A percentile compares a stretch with the other conserved stretches of the same genome.
phyloP scores from a whole-genome alignment of 2,888 invertebrate genomes.

The Allophyes oxyacanthae region DNA sequence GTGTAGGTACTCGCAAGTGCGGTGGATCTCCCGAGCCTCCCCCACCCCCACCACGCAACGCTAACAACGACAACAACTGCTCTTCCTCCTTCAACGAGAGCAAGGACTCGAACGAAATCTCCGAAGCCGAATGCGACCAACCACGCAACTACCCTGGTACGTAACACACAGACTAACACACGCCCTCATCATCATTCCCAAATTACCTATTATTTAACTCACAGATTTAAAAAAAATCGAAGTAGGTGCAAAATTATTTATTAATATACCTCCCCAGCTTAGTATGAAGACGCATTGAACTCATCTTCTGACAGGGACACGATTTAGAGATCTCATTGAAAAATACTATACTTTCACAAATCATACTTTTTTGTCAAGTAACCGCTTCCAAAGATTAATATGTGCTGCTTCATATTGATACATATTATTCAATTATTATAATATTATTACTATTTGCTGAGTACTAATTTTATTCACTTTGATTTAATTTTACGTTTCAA shows the following conservation, averaged over 20 bases:
- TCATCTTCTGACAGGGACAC: slow-evolving; percentile 67
- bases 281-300: slow-evolving; percentile 18
- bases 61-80: slow-evolving; percentile 93
- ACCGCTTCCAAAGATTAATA: slow-evolving; percentile 28
- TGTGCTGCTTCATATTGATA: slow-evolving; percentile 38
- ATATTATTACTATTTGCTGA: slow-evolving; percentile 15
- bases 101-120: slow-evolving; percentile 98
- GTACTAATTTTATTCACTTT: slow-evolving; percentile 35
- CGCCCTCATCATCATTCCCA: background rate
- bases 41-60: slow-evolving; percentile 95
- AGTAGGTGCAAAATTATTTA: background rate
- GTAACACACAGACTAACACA: slow-evolving; percentile 43
- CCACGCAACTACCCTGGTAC: slow-evolving; percentile 95
- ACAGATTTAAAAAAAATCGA: too few relatives aligned
- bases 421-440: slow-evolving; percentile 3
- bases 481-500: too few relatives aligned
- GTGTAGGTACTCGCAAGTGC: slow-evolving; percentile 81
- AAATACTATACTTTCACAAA: slow-evolving; percentile 13
- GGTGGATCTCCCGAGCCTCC: slow-evolving; percentile 89
- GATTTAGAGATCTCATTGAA: slow-evolving; percentile 23
- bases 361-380: slow-evolving; percentile 60
- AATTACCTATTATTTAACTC: background rate
- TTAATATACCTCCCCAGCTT: slow-evolving; percentile 38
- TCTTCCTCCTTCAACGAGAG: slow-evolving; percentile 96
- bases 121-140: slow-evolving; percentile 97